Percentiles rank a stretch among this genome's conserved stretches.
phyloP scores from a whole-genome alignment of 1,140 invertebrate genomes.

The Neuroterus valhalla region DNA sequence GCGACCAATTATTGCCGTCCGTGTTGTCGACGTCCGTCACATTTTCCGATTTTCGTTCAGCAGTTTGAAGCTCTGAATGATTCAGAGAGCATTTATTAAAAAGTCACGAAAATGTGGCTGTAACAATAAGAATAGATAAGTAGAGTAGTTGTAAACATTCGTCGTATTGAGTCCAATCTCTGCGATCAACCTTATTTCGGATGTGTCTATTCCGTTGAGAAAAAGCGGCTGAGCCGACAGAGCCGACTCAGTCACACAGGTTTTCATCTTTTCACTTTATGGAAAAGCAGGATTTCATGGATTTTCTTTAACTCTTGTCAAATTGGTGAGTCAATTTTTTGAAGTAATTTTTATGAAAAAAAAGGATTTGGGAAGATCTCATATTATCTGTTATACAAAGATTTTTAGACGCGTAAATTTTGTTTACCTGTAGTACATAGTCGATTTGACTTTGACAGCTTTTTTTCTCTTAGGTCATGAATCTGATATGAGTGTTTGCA shows the following conservation, averaged over 20 bases:
- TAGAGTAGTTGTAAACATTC: not conserved
- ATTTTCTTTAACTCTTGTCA: not conserved
- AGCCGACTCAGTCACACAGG: too few relatives aligned
- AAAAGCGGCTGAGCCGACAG: not conserved
- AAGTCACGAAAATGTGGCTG: not conserved
- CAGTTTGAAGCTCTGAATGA: not conserved
- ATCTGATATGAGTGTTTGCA: not conserved
- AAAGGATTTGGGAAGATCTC: not conserved
- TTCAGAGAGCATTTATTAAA: not conserved
- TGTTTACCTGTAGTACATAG: not conserved
- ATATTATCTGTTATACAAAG: not conserved
- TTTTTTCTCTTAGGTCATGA: not conserved
- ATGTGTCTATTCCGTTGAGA: not conserved
- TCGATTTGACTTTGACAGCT: constrained; percentile 16
- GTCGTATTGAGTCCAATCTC: too few relatives aligned
- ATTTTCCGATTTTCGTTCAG: constrained; percentile 1
- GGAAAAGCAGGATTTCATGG: constrained; percentile 4
- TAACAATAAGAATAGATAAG: not conserved
- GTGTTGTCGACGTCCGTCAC: not conserved
- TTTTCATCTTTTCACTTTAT: not conserved
- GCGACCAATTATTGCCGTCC: not conserved
- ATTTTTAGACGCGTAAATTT: not conserved
- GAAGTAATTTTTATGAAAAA: not conserved
- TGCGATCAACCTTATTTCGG: not conserved
- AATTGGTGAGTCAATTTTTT: not conserved